Evolutionary conservation across 2,888 invertebrate species (phyloP).

Genomic region (Eristalis intricaria): DNA sequence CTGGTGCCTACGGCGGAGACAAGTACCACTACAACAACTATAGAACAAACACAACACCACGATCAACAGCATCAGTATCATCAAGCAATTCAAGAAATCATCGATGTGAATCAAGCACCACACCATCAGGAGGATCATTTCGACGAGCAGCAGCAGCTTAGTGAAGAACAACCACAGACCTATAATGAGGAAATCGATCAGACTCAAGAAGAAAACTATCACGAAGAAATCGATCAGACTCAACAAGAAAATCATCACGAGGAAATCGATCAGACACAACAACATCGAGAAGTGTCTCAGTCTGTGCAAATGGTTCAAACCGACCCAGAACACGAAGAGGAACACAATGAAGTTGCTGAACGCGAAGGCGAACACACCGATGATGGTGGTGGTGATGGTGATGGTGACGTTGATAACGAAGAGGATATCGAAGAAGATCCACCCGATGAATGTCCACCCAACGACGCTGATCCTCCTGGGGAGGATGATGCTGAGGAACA

Average conservation of each 20-base stretch:
- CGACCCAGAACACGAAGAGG: neutral
- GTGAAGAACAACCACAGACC: neutral
- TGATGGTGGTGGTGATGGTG: neutral
- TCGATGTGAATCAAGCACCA: conserved; percentile 30
- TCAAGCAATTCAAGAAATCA: conserved; percentile 42
- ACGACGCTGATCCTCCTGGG: conserved; percentile 28
- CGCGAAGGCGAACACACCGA: conserved; percentile 16
- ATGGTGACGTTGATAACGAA: neutral
- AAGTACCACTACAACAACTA: conserved; percentile 71
- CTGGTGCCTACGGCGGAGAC: conserved; percentile 67
- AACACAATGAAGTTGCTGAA: conserved; percentile 31
- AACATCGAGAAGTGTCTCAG: neutral
- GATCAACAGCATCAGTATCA: conserved; percentile 74
- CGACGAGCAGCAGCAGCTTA: neutral
- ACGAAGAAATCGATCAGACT: conserved; percentile 32
- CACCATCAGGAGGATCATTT: conserved; percentile 1
- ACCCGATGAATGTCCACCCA: conserved; percentile 2
- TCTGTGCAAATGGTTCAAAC: neutral
- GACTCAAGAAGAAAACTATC: no score
- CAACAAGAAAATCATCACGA: conserved; percentile 10
- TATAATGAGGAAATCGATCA: conserved; percentile 28
- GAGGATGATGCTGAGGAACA: conserved; percentile 38
- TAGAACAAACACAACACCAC: conserved; percentile 62
- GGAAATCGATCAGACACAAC: conserved; percentile 28
- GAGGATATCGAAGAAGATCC: conserved; percentile 30